Evolutionary conservation across 1,140 invertebrate genomes (phyloP).

Genomic region (Penaeus chinensis): DNA sequence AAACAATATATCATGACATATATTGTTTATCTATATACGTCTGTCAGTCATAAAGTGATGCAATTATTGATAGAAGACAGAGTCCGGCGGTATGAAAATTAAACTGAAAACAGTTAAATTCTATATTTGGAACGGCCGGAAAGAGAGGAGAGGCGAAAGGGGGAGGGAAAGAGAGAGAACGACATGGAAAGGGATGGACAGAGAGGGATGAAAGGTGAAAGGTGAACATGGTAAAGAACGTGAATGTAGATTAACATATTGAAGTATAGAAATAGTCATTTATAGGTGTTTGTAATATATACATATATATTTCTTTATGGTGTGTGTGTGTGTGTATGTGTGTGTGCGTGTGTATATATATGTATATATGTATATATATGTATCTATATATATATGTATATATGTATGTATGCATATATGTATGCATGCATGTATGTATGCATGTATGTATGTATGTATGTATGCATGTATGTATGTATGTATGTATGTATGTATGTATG

Average conservation of each 20-base stretch:
- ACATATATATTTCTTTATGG: neutral
- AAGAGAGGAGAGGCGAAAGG: neutral
- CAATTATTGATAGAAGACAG: too few relatives aligned
- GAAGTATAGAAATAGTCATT: neutral
- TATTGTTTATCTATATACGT: too few relatives aligned
- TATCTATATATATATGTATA: neutral
- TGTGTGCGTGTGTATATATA: neutral
- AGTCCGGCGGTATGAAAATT: too few relatives aligned
- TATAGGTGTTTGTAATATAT: neutral
- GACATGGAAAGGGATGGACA: neutral
- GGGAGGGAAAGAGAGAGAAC: slow-evolving; percentile 3
- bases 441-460: neutral
- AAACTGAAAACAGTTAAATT: too few relatives aligned
- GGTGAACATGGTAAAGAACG: neutral
- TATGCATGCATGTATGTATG: neutral
- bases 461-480: neutral
- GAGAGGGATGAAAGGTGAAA: slow-evolving; percentile 3
- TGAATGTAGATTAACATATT: neutral
- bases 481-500: neutral
- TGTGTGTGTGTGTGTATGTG: slow-evolving; percentile 13
- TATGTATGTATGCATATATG: neutral
- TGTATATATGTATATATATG: neutral
- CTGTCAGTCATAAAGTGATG: too few relatives aligned
- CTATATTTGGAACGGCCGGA: neutral
- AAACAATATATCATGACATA: too few relatives aligned